Percentiles rank a stretch among this genome's conserved stretches.
Conservation (phyloP, 2,113 vertebrate species). For the Gila orcuttii region DNA sequence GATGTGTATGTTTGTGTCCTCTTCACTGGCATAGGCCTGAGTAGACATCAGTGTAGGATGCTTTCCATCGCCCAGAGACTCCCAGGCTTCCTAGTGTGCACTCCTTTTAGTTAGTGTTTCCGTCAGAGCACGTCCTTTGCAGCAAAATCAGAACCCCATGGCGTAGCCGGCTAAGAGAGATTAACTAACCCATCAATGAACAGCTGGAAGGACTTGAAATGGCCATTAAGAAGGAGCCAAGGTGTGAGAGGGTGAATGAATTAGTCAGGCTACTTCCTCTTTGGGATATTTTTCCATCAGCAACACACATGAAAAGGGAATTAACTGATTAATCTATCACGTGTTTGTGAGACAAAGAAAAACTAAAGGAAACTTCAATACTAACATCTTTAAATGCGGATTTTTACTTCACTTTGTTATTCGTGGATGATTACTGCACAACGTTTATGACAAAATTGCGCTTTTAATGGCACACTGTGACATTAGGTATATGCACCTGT, state of each 20-base stretch:
- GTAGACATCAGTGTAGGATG: slow-evolving; percentile 5
- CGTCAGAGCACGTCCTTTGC: slow-evolving; percentile 41
- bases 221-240: slow-evolving; percentile 51
- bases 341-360: slow-evolving; percentile 62
- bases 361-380: slow-evolving; percentile 34
- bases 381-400: slow-evolving; percentile 40
- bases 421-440: not conserved
- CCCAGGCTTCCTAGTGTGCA: slow-evolving; percentile 47
- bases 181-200: slow-evolving; percentile 65
- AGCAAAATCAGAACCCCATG: slow-evolving; percentile 36
- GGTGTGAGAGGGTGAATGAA: slow-evolving; percentile 37
- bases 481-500: not conserved
- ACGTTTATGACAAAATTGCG: not conserved
- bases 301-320: slow-evolving; percentile 68
- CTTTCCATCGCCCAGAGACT: slow-evolving; percentile 15
- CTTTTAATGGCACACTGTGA: not conserved
- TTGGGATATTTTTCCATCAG: slow-evolving; percentile 66
- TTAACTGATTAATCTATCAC: slow-evolving; percentile 68
- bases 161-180: slow-evolving; percentile 47
- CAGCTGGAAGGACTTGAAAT: slow-evolving; percentile 61
- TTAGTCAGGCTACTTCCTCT: slow-evolving; percentile 60
- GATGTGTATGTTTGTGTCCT: too few species aligned
- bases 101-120: slow-evolving; percentile 65
- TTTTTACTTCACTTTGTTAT: not conserved
- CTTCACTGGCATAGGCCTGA: too few species aligned